Evolutionary conservation across 2,797 vertebrate species (phyloP).

Genomic region (Xenops minutus): DNA sequence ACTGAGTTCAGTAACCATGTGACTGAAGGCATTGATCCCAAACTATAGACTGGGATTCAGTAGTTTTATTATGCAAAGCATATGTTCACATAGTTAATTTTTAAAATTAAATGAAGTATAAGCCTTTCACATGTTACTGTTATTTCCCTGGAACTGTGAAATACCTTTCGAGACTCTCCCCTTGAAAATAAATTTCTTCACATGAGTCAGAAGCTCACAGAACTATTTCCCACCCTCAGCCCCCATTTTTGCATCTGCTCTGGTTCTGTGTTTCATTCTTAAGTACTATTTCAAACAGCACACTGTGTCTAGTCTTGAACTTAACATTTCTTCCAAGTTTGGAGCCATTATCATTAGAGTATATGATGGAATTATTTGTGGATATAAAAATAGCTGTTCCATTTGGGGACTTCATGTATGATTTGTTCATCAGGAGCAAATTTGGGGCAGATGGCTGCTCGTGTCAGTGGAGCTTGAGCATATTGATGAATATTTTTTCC

Average conservation of each 20-base stretch:
- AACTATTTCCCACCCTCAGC: background rate
- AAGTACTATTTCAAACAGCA: background rate
- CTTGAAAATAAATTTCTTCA: background rate
- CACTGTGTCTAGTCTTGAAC: background rate
- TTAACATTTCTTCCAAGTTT: background rate
- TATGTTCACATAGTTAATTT: background rate
- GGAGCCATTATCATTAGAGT: background rate
- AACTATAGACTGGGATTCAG: background rate
- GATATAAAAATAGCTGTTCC: background rate
- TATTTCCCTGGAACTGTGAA: background rate
- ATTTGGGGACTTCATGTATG: background rate
- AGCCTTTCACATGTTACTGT: background rate
- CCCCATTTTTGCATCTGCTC: background rate
- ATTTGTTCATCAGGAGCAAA: background rate
- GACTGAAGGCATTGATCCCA: background rate
- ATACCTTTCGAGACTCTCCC: background rate
- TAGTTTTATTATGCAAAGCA: background rate
- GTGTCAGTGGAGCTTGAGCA: background rate
- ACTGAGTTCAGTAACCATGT: background rate
- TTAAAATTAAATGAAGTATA: background rate
- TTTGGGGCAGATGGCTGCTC: background rate
- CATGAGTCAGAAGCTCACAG: background rate
- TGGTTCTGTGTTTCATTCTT: background rate
- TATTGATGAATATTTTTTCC: background rate
- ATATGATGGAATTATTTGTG: background rate